Evolutionary conservation across 2,888 invertebrate genomes (phyloP).

Genomic region (Acanthosepion pharaonis): DNA sequence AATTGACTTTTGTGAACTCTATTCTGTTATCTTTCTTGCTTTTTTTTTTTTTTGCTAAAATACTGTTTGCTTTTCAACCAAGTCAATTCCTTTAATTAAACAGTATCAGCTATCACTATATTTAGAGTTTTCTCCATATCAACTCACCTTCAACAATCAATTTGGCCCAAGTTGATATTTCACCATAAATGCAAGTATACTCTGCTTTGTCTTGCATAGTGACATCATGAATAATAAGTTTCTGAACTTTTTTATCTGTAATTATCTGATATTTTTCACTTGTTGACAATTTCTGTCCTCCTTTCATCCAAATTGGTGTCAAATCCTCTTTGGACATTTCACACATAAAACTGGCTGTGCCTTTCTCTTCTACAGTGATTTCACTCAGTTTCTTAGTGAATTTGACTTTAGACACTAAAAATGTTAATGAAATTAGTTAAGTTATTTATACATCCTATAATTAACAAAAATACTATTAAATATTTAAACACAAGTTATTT

Average conservation of each 20-base stretch:
- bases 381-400: neutral
- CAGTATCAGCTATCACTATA: too few species aligned
- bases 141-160: neutral
- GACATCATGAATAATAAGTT: neutral
- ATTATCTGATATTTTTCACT: neutral
- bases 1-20: too few species aligned
- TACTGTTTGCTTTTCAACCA: too few species aligned
- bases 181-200: neutral
- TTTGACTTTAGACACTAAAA: neutral
- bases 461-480: too few species aligned
- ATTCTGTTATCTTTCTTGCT: too few species aligned
- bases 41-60: too few species aligned
- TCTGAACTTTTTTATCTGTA: neutral
- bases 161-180: neutral
- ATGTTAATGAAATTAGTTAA: neutral
- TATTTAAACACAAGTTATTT: too few species aligned
- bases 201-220: neutral
- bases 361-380: neutral
- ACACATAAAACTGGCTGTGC: neutral
- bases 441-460: too few species aligned
- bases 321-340: neutral
- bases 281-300: neutral
- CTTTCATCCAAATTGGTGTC: slow-evolving; percentile 12
- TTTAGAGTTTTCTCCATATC: neutral
- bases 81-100: too few species aligned